Evolutionary conservation across 2,888 invertebrate species (phyloP), one percentile per base, ranked within the genome.

Genomic region (Leptinotarsa rubiginosa): DNA sequence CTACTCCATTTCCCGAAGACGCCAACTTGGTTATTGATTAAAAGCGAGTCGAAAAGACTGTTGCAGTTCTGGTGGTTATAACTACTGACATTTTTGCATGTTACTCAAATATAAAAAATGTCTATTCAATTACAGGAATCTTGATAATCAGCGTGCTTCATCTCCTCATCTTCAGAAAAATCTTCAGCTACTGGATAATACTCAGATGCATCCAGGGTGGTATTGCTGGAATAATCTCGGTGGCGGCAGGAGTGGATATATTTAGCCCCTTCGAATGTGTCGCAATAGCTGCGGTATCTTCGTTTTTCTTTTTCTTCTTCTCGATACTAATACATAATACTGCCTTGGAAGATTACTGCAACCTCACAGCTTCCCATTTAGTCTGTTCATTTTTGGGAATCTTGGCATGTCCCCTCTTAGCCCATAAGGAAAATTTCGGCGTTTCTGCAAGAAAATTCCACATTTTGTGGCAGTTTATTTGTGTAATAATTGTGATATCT

Each of bases 271-370:
- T 80, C 7, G 66, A 81, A 7, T 80, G 85, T 16, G 75, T 86
- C 18, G 77, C 72, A 49, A 70, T 83, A 54, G 71, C 81, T 54
- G 84, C 64, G 80, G 84, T 69, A 75, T 79, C 64, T 18, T 76
- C 74, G 76, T 76, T 75, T 82, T 84, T 70, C 47, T 86, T 52
- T 69, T 86, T 69, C 84, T 82, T 80, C 83, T 82, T 75, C 64
- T 84, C 73, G 56, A 82, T 31, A 79, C 84, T 67, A 73, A 73
- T 87, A 3, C 85, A 85, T 67, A 79, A 79, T 72, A 86, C 85
- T 54, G 81, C 85, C 0, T 70, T 88, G 13, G 87, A 88, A 74
- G 88, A 88, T 76, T 84, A 86, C 73, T 87, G 87, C 75, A 87
- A 87, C 69, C 75, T 87, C 12, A 73, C 83, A 1, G 80, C 86